Percentiles rank a stretch among this genome's conserved stretches.
Conservation (phyloP, 2,113 vertebrate species). For the Euleptes europaea region DNA sequence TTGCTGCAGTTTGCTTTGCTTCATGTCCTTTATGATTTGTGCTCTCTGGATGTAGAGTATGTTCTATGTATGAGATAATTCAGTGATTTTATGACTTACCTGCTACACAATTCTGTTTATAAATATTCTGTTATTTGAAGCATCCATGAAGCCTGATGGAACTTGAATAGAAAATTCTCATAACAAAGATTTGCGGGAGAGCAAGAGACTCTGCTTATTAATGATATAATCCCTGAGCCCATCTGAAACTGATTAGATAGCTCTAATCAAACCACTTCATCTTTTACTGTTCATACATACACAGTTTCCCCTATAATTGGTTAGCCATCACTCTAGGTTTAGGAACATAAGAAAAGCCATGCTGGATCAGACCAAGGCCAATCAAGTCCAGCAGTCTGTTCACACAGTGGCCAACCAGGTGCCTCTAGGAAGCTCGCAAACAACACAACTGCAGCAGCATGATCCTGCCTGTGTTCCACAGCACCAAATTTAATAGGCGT, state of each 20-base stretch:
- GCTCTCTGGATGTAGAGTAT: not conserved
- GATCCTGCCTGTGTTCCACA: no score
- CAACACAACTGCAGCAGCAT: no score
- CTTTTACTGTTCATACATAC: not conserved
- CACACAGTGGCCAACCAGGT: no score
- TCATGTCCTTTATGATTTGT: not conserved
- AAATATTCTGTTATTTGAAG: not conserved
- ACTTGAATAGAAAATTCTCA: conserved; percentile 15
- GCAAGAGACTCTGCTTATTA: not conserved
- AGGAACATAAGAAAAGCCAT: no score
- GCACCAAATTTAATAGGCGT: no score
- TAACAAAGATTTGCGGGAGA: not conserved
- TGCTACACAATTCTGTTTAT: not conserved
- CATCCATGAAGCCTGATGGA: not conserved
- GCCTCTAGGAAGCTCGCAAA: no score
- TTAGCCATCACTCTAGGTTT: not conserved
- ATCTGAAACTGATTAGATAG: not conserved
- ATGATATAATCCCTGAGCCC: no score
- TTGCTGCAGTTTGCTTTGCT: not conserved
- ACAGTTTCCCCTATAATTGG: no score
- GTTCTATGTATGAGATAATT: not conserved
- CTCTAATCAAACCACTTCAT: not conserved
- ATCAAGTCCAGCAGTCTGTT: no score
- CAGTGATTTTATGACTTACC: not conserved
- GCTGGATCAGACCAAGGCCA: no score